Evolutionary conservation across 2,113 vertebrate species (phyloP).

Genomic region (Phasianus colchicus): DNA sequence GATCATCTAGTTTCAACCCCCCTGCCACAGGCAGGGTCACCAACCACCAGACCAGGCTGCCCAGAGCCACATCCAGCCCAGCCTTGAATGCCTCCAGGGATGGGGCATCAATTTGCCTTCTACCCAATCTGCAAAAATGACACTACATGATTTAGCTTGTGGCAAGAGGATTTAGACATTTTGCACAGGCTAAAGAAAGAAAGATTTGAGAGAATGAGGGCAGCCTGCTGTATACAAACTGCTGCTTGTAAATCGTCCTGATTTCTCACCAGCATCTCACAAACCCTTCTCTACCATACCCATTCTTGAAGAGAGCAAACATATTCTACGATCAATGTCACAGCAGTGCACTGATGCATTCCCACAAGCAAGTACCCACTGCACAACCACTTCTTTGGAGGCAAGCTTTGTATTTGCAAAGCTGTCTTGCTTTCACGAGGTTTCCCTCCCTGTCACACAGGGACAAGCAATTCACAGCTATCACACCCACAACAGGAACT

Average conservation of each 20-base stretch:
- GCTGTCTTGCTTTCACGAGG: not conserved
- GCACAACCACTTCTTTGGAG: not conserved
- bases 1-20: too few species aligned
- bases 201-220: not conserved
- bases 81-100: too few species aligned
- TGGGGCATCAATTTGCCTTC: not conserved
- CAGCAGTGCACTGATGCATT: rapidly evolving
- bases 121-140: not conserved
- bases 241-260: not conserved
- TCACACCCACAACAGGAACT: not conserved
- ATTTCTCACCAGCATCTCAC: not conserved
- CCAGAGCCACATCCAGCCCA: too few species aligned
- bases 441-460: not conserved
- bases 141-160: rapidly evolving
- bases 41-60: too few species aligned
- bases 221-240: not conserved
- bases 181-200: not conserved
- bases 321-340: rapidly evolving
- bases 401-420: not conserved
- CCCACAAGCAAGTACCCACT: not conserved
- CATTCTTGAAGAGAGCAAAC: not conserved
- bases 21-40: too few species aligned
- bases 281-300: not conserved
- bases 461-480: not conserved
- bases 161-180: not conserved